Conservation (phyloP, 2,113 vertebrate genomes). For the Perca schrenkii region DNA sequence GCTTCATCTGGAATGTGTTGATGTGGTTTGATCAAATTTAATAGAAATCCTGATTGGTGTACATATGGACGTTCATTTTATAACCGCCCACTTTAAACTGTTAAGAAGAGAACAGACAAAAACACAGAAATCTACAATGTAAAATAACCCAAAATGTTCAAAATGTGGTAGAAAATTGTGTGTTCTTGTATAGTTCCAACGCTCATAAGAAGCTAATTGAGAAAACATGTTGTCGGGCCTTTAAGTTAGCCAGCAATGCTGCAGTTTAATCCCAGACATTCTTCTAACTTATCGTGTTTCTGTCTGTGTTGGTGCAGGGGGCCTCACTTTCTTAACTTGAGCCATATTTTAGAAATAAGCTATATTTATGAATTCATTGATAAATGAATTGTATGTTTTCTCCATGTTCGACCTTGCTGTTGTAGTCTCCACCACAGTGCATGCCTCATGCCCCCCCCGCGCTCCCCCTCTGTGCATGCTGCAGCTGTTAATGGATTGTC, state of each 20-base stretch:
- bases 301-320: neutral
- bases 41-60: too few relatives aligned
- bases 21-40: neutral
- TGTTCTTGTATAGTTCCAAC: neutral
- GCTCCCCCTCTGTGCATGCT: slow-evolving; percentile 18
- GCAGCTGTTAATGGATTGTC: slow-evolving; percentile 40
- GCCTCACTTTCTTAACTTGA: neutral
- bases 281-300: neutral
- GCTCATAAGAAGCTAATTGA: neutral
- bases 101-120: too few relatives aligned
- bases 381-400: slow-evolving; percentile 12
- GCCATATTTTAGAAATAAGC: neutral
- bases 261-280: slow-evolving; percentile 15
- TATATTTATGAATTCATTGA: too few relatives aligned
- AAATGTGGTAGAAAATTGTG: neutral
- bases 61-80: too few relatives aligned
- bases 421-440: slow-evolving; percentile 28
- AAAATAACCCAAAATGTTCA: neutral
- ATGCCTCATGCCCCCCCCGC: slow-evolving; percentile 18
- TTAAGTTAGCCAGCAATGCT: neutral
- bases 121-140: neutral
- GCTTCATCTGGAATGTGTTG: neutral
- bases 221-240: neutral
- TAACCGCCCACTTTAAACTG: too few relatives aligned
- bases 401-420: slow-evolving; percentile 52